Conservation (phyloP, 2,888 invertebrate species). For the Tethea ocularis region DNA sequence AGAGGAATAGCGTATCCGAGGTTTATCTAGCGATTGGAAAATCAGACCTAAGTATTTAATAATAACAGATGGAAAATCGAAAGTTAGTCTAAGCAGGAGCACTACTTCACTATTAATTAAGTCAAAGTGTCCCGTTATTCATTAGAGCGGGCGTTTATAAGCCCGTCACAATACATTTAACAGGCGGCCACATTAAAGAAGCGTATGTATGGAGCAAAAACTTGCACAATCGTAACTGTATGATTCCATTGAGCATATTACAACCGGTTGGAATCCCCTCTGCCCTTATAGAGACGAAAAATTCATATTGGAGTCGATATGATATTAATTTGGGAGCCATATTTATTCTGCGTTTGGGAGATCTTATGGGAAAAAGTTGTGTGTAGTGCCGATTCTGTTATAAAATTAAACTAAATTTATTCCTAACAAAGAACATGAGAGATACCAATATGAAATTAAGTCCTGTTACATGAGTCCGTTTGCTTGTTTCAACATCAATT, state of each 20-base stretch:
- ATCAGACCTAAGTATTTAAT: not conserved
- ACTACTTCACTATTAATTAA: constrained; percentile 71
- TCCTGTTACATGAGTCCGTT: no score
- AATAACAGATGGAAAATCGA: constrained; percentile 44
- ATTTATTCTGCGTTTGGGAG: not conserved
- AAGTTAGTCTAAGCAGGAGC: constrained; percentile 51
- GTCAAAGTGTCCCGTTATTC: constrained; percentile 65
- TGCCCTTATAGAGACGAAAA: not conserved
- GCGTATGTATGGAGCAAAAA: constrained; percentile 22
- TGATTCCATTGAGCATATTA: constrained; percentile 6
- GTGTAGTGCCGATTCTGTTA: no score
- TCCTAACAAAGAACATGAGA: no score
- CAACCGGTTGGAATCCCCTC: not conserved
- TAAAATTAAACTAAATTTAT: no score
- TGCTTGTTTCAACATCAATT: no score
- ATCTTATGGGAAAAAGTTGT: no score
- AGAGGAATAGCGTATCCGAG: no score
- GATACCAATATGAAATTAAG: no score
- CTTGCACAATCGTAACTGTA: constrained; percentile 29
- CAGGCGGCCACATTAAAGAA: constrained; percentile 58
- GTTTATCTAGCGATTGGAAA: no score
- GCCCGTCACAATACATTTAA: constrained; percentile 78
- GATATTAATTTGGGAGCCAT: not conserved
- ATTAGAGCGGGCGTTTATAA: constrained; percentile 71
- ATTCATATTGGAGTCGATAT: not conserved